Base-by-base conservation (phyloP, 2,888 invertebrate genomes). In the Eilema sororculum region DNA sequence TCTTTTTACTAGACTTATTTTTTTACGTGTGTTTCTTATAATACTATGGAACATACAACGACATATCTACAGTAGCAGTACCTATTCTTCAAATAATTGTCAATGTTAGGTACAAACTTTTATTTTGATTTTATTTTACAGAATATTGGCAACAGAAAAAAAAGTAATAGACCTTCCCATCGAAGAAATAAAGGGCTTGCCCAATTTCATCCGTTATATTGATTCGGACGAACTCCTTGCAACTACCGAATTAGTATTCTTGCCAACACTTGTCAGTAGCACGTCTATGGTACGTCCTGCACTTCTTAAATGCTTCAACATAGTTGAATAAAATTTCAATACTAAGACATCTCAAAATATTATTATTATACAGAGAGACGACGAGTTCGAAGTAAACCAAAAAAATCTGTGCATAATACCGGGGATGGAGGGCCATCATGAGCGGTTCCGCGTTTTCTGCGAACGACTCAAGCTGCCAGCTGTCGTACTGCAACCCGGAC, bases 221-320 rank as follows among this genome's bases (percentile, higher is more conserved):
- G 89, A 89, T 16, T 70, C 84, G 0, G 92, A 93, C 37, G 93
- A 93, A 73, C 81, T 93, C 4, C 73, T 84, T 12, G 89, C 89
- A 1, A 88, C 90, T 0, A 83, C 85, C 13, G 90, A 90, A n/a
- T 75, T 90, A 61, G 85, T 89, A 20, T 78, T 86, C 52, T 58
- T 90, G 68, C 83, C 87, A 22, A 90, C 91, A n/a, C 77, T 87
- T 10, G 77, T 75, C 0, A 58, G 60, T 28, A 72, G 30, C 37
- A 52, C 67, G 20, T 16, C 28, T 3, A 70, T 72, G 65, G 57
- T 61, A 22, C 46, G 57, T 33, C 16, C 20, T 9, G 2, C 41
- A 37, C 12, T 37, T 41, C 37, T 37, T 37, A 37, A 37, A n/a
- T n/a, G n/a, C n/a, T n/a, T n/a, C n/a, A n/a, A n/a, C n/a, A n/a